A percentile compares a stretch with the other conserved stretches of the same genome.
phyloP scores from a whole-genome alignment of 2,888 invertebrate species.

The Melikaiella ostensackeni region DNA sequence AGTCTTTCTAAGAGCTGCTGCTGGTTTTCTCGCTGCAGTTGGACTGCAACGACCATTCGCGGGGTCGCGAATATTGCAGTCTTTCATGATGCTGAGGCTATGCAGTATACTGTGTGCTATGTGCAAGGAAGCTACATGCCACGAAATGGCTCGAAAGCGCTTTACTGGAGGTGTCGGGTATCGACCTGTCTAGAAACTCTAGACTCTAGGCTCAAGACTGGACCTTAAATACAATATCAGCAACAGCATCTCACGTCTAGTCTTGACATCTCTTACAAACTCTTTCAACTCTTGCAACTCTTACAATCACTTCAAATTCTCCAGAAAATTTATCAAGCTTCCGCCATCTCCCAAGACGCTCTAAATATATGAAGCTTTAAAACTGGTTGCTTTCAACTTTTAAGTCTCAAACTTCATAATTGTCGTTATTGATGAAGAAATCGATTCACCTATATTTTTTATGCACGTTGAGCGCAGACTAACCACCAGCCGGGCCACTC shows the following conservation, averaged over 20 bases:
- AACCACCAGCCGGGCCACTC: not conserved
- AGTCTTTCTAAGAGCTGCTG: slow-evolving; percentile 24
- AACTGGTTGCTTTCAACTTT: not conserved
- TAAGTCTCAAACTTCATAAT: not conserved
- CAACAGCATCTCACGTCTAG: slow-evolving; percentile 8
- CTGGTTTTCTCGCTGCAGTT: not conserved
- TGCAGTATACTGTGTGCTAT: not conserved
- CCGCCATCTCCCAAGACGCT: not conserved
- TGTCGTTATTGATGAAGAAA: not conserved
- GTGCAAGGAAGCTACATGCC: not conserved
- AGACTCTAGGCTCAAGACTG: slow-evolving; percentile 69
- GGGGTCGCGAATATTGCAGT: slow-evolving; percentile 6
- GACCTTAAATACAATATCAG: slow-evolving; percentile 27
- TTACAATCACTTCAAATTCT: not conserved
- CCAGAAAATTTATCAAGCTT: slow-evolving; percentile 3
- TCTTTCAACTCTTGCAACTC: not conserved
- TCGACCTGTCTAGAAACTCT: slow-evolving; percentile 68
- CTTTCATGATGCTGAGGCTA: not conserved
- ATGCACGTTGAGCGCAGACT: not conserved
- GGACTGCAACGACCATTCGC: not conserved
- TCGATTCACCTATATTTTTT: too few relatives aligned
- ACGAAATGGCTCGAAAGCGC: slow-evolving; percentile 39
- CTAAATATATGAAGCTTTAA: not conserved
- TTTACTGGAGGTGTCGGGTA: slow-evolving; percentile 65
- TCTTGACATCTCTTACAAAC: not conserved